A percentile compares a stretch with the other conserved stretches of the same genome.
These are phyloP conservation scores for Cancer borealis DNA, from an alignment of 2,888 invertebrate genomes.

Conservation along the genomic window DNA sequence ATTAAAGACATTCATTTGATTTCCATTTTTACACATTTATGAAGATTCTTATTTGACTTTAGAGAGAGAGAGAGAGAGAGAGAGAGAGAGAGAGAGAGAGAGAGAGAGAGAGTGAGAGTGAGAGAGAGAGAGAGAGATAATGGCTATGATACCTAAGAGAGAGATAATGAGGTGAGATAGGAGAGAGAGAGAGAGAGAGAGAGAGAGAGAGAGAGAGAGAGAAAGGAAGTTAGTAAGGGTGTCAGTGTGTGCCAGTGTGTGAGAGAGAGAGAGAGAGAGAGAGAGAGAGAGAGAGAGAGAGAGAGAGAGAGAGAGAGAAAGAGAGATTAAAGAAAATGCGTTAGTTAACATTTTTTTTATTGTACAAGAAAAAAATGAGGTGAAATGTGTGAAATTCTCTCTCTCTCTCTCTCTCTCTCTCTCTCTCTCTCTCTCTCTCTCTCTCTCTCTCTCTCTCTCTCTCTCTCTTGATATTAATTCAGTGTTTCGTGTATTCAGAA, in stretches of 20 bases:
- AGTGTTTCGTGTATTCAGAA: neutral
- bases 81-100: neutral
- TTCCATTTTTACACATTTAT: too few species aligned
- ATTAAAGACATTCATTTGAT: too few species aligned
- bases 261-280: neutral
- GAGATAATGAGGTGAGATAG: too few species aligned
- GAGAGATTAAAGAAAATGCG: neutral
- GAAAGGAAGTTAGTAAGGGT: neutral
- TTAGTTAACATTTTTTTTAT: neutral
- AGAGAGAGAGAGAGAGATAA: too few species aligned
- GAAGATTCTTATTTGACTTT: neutral
- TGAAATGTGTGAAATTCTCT: neutral
- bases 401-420: neutral
- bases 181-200: neutral
- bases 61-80: conserved; percentile 29
- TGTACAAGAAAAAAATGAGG: too few species aligned
- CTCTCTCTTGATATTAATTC: neutral
- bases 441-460: conserved; percentile 34
- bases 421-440: conserved; percentile 37
- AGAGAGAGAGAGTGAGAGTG: neutral
- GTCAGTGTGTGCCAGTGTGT: conserved; percentile 1
- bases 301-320: neutral
- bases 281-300: neutral
- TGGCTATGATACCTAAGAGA: too few species aligned
- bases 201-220: neutral